Base-by-base conservation (phyloP, 2,797 vertebrate genomes). In the Arnoldichthys spilopterus region DNA sequence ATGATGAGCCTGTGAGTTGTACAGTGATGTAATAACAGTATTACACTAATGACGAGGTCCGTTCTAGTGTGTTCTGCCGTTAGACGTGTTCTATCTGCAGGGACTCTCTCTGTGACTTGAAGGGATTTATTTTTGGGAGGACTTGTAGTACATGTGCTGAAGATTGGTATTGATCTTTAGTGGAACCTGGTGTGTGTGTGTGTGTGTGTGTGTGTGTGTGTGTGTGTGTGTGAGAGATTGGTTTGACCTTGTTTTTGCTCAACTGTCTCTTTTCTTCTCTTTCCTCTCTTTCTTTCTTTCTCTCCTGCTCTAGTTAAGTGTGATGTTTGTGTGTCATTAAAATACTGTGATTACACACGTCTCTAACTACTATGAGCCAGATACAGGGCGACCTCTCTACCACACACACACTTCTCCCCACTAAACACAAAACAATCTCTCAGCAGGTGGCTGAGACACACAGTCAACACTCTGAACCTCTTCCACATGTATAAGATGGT, bases 111-210 rank as follows among this genome's bases (percentile, higher is more conserved):
- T 18, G 24, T 49, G 43, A 40, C 45, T 34, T 8, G 9, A 43
- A 45, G 34, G 32, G 12, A 24, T 6, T 53, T 70, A 53, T 22
- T 54, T 54, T 71, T 71, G 28, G 6, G 28, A 30, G 22, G 30
- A 3, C 68, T 22, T 37, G 30, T 54, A 71, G 68, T 54, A 34
- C 68, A 11, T 20, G 15, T 9, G 4, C 67, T 70, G 16, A 51
- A 34, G 49, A 71, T 71, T 54, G 47, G 30, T 71, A 53, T 70
- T 70, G 49, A 70, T 70, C 68, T 45, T 45, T 13, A 11, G 43
- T 11, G 34, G 68, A 30, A 53, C 26, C 47, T 49, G 45, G 16
- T 30, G 49, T 8, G 26, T 53, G 47, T 53, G 16, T 51, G 40
- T 9, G 22, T 49, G 2, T 47, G 43, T 45, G 40, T n/a, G n/a